phyloP scores from a whole-genome alignment of 2,888 invertebrate species.

The Ligdia adustata region DNA sequence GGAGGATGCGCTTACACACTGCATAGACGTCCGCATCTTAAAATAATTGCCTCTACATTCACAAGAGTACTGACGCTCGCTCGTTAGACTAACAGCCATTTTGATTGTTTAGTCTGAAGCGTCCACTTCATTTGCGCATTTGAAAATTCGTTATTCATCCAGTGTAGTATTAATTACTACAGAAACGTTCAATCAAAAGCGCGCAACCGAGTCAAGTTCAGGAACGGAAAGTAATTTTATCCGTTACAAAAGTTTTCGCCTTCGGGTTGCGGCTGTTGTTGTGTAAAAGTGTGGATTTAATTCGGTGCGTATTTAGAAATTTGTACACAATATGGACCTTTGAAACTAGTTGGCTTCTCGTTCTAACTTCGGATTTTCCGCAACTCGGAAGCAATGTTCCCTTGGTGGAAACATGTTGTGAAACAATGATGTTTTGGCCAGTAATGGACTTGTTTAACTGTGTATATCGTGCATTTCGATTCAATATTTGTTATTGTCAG shows the following conservation, averaged over 20 bases:
- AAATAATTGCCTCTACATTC: constrained; percentile 37
- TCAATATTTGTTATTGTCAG: background rate
- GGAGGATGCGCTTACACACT: constrained; percentile 28
- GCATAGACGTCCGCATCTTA: constrained; percentile 33
- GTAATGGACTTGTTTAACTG: constrained; percentile 1
- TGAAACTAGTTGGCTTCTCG: constrained; percentile 34
- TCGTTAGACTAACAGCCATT: constrained; percentile 20
- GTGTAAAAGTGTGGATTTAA: constrained; percentile 42
- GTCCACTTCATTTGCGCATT: constrained; percentile 6
- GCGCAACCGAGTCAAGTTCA: constrained; percentile 45
- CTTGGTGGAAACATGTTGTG: background rate
- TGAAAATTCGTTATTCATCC: constrained; percentile 1
- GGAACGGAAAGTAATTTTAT: constrained; percentile 42
- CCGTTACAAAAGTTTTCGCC: constrained; percentile 44
- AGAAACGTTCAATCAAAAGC: constrained; percentile 28
- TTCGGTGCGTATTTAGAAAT: constrained; percentile 44
- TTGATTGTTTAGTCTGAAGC: constrained; percentile 14
- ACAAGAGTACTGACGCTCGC: constrained; percentile 15
- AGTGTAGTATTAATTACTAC: constrained; percentile 25
- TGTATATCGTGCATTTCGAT: too few species aligned
- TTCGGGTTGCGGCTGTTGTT: constrained; percentile 35
- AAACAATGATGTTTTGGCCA: constrained; percentile 4
- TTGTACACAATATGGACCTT: constrained; percentile 41
- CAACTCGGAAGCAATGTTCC: constrained; percentile 10
- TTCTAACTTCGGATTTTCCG: constrained; percentile 23